Evolutionary conservation across 2,797 vertebrate genomes (phyloP).

Genomic region (Chaetophractus vellerosus): DNA sequence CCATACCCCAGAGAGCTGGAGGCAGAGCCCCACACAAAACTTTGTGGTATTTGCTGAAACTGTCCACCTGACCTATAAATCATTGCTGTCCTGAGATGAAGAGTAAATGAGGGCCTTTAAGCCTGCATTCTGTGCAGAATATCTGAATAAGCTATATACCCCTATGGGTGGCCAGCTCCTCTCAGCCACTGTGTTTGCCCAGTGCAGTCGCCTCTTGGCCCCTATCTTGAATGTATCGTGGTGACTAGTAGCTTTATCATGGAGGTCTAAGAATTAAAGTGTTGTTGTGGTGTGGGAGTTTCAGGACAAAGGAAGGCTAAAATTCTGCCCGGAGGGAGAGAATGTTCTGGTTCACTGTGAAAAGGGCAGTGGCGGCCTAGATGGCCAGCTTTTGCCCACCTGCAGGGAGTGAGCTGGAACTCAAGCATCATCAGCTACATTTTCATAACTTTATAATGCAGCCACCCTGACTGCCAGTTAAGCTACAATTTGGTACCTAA

Average conservation of each 20-base stretch:
- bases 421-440: slow-evolving; percentile 75
- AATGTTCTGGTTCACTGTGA: slow-evolving; percentile 60
- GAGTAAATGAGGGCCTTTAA: background rate
- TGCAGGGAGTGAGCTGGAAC: slow-evolving; percentile 3
- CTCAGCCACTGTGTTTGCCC: slow-evolving; percentile 79
- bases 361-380: background rate
- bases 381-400: background rate
- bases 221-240: slow-evolving; percentile 86
- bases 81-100: slow-evolving; percentile 66
- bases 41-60: slow-evolving; percentile 38
- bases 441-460: slow-evolving; percentile 87
- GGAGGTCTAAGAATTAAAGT: slow-evolving; percentile 78
- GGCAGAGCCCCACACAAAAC: slow-evolving; percentile 56
- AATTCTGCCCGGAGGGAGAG: slow-evolving; percentile 63
- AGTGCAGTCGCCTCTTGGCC: slow-evolving; percentile 15
- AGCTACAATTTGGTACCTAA: slow-evolving; percentile 88
- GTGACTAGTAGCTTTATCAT: slow-evolving; percentile 79
- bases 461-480: slow-evolving; percentile 78
- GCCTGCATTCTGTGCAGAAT: slow-evolving; percentile 51
- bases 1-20: background rate
- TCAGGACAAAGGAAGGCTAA: slow-evolving; percentile 76
- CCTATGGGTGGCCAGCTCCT: accelerated
- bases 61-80: background rate
- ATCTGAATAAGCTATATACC: background rate
- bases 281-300: slow-evolving; percentile 72